A percentile compares a stretch with the other conserved stretches of the same genome.
Evolutionary conservation across 2,888 invertebrate species (phyloP).

Genomic region (Morpho helenor): DNA sequence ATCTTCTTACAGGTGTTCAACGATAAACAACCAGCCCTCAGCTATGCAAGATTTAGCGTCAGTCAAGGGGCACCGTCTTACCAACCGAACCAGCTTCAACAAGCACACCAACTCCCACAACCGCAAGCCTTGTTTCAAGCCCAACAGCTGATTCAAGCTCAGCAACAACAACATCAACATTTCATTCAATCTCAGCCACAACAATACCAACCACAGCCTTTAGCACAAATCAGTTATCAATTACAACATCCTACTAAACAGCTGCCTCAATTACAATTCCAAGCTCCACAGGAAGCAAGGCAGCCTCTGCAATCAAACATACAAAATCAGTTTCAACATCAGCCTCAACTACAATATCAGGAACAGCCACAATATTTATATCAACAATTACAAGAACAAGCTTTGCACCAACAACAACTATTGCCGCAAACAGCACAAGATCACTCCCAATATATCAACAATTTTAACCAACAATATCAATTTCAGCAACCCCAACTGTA

Average conservation of each 20-base stretch:
- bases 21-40: slow-evolving; percentile 49
- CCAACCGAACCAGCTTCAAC: slow-evolving; percentile 17
- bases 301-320: slow-evolving; percentile 21
- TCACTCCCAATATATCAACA: slow-evolving; percentile 25
- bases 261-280: slow-evolving; percentile 22
- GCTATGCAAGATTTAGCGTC: slow-evolving; percentile 56
- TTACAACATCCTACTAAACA: slow-evolving; percentile 26
- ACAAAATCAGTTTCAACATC: slow-evolving; percentile 20
- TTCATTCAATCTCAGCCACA: slow-evolving; percentile 20
- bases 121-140: slow-evolving; percentile 17
- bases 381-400: slow-evolving; percentile 16
- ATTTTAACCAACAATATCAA: slow-evolving; percentile 21
- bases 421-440: slow-evolving; percentile 7
- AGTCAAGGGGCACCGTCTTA: slow-evolving; percentile 28
- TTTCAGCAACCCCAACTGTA: slow-evolving; percentile 23
- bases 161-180: slow-evolving; percentile 17
- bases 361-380: slow-evolving; percentile 19
- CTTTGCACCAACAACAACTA: slow-evolving; percentile 10
- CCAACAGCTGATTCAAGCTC: slow-evolving; percentile 13
- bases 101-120: slow-evolving; percentile 22
- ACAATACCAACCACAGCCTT: slow-evolving; percentile 24
- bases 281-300: slow-evolving; percentile 7
- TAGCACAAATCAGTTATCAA: slow-evolving; percentile 29
- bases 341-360: slow-evolving; percentile 22
- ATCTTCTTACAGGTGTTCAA: slow-evolving; percentile 44